Evolutionary conservation across 2,797 vertebrate genomes (phyloP), one percentile per base, ranked within the genome.

Genomic region (Argya squamiceps): DNA sequence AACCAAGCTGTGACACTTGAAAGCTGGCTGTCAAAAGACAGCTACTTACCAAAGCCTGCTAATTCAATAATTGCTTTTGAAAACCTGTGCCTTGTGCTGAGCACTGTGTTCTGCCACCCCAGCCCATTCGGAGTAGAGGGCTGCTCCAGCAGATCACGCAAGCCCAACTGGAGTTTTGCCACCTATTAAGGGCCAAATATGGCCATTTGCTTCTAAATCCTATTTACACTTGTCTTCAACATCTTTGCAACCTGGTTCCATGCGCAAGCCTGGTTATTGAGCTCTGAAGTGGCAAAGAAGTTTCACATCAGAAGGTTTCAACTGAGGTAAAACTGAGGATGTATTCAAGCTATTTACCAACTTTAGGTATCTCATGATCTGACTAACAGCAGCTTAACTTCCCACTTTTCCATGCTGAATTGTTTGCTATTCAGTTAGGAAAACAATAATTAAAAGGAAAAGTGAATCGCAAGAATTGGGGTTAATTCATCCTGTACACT

Each of bases 361-460:
- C 59, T 73, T 73, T 0, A 34, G 6, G 18, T n/a, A 47, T 60
- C 87, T 50, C 43, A 36, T 15, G 18, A 78, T 75, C 27, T 73
- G 65, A 86, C 30, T 67, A 59, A 67, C 0, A 77, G 53, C 12
- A 89, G 68, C 46, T 80, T 56, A 75, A 75, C 79, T 84, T 86
- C 44, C 53, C 36, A 43, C 6, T 65, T 62, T 78, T 58, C 70
- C 32, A 49, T 3, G 8, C 14, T 43, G 12, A 43, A 46, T 34
- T 56, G 46, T 44, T 93, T 68, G 32, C 47, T 81, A 59, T 59
- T 89, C 73, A 62, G 69, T 78, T 36, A 92, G 76, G 53, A 81
- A 93, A 95, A 91, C 27, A 83, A 29, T 90, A 88, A 96, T 84
- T 64, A 89, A 92, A 87, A 81, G 50, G 23, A 79, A 89, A 89